Evolutionary conservation across 2,888 invertebrate species (phyloP).

Genomic region (Drosophila helvetica): DNA sequence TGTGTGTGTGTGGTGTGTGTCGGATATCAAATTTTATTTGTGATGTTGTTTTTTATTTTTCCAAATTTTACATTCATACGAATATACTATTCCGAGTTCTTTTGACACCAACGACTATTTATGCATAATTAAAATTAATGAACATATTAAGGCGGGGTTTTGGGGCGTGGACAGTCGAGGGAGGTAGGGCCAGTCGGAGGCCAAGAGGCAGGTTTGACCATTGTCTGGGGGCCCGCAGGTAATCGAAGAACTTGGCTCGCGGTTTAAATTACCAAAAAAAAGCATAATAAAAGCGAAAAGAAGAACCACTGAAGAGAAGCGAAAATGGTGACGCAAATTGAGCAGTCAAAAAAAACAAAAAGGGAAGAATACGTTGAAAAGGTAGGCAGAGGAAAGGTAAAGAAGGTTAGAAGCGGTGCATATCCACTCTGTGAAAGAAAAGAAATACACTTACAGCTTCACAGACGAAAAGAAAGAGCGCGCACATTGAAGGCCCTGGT

Average conservation of each 20-base stretch:
- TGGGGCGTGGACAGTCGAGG: conserved; percentile 14
- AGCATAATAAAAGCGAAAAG: conserved; percentile 11
- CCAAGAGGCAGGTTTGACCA: conserved; percentile 28
- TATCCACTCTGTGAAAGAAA: background rate
- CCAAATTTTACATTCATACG: background rate
- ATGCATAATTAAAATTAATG: conserved; percentile 76
- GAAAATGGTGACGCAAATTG: conserved; percentile 43
- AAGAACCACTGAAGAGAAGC: conserved; percentile 8
- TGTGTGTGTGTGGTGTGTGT: conserved; percentile 16
- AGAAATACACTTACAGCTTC: background rate
- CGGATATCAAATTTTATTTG: conserved; percentile 22
- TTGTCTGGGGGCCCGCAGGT: conserved; percentile 60
- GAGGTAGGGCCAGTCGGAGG: background rate
- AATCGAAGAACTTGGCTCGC: conserved; percentile 64
- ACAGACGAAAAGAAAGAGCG: background rate
- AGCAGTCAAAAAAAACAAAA: conserved; percentile 6
- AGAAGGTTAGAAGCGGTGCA: background rate
- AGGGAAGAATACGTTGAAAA: background rate
- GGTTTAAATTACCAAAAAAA: conserved; percentile 62
- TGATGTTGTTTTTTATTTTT: conserved; percentile 13
- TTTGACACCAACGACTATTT: conserved; percentile 47
- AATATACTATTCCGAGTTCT: conserved; percentile 18
- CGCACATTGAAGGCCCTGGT: background rate
- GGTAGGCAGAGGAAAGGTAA: background rate
- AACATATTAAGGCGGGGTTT: conserved; percentile 56